Base-by-base conservation (phyloP, 2,888 invertebrate genomes). In the Heteropelma amictum region DNA sequence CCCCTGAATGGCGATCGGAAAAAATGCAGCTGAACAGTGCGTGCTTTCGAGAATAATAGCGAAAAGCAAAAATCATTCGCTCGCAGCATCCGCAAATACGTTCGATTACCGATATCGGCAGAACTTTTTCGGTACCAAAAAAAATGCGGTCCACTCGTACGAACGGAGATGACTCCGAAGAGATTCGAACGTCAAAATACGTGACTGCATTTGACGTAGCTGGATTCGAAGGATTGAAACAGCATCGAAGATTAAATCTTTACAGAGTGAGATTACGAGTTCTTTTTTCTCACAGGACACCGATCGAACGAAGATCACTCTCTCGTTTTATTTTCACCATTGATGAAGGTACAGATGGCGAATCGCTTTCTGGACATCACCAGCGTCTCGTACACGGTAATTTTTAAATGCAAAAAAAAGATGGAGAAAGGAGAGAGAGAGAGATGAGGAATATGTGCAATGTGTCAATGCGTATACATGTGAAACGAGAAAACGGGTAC, bases 201-300 rank as follows among this genome's bases (percentile, higher is more conserved):
- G 64, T 65, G 64, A 65, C 64, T 65, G 26, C 30, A 53, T 42
- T 65, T 12, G 40, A 40, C 12, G 7, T 12, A 3, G 12, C 17
- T 21, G 64, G 53, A 65, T 65, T 53, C 4, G 8, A 30, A 21
- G 30, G 30, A 42, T 53, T 42, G 19, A 53, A 53, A 65, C 42
- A 65, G 53, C 23, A 30, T 30, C 30, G 2, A 30, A 42, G 53
- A 65, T 30, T 2, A 14, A 14, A 38, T 23, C 49, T 23, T 35
- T 23, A 23, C 2, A 23, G 23, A 63, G 35, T 63, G 35, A 63
- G 47, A 47, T 49, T 40, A 23, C 35, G 21, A 47, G 33, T 47
- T 28, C 21, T 35, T 21, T 51, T 64, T 53, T 40, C 30, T 38
- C 40, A 17, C 38, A 23, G 7, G 38, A 35, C 54, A 12, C 21